A percentile compares a stretch with the other conserved stretches of the same genome.
Conservation (phyloP, 2,888 invertebrate genomes). For the Clusia tigrina region DNA sequence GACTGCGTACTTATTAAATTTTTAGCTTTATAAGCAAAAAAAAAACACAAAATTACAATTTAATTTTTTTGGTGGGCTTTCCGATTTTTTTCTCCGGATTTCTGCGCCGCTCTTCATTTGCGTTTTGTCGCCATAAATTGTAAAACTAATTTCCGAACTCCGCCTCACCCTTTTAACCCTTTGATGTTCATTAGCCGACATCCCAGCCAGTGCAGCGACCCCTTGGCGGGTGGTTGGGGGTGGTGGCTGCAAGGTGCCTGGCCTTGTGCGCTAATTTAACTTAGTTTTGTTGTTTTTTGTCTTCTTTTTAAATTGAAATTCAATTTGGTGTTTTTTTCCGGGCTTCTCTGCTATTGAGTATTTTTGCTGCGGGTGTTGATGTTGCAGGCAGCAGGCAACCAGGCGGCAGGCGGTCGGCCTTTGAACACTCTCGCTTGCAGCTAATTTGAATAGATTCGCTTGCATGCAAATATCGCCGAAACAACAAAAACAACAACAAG, state of each 20-base stretch:
- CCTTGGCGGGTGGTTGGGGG: not conserved
- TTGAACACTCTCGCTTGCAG: constrained; percentile 35
- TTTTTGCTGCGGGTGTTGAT: constrained; percentile 21
- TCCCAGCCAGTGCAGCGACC: not conserved
- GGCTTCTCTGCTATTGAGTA: constrained; percentile 1
- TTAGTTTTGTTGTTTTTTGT: constrained; percentile 45
- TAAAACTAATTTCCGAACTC: constrained; percentile 55
- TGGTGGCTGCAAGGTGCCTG: constrained; percentile 1
- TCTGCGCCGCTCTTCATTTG: constrained; percentile 18
- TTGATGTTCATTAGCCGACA: constrained; percentile 30
- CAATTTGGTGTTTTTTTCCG: constrained; percentile 42
- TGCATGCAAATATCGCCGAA: constrained; percentile 42
- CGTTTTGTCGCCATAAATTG: constrained; percentile 51
- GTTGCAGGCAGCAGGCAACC: not conserved
- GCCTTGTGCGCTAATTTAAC: constrained; percentile 43
- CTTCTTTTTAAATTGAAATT: constrained; percentile 54
- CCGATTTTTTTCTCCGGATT: constrained; percentile 9
- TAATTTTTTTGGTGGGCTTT: not conserved
- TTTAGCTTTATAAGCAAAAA: too few relatives aligned
- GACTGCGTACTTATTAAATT: not conserved
- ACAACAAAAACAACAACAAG: not conserved
- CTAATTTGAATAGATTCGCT: constrained; percentile 55
- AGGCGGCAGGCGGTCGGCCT: not conserved
- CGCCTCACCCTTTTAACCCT: constrained; percentile 41
- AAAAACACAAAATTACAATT: not conserved